Evolutionary conservation across 2,888 invertebrate genomes (phyloP), one percentile per base, ranked within the genome.

Genomic region (Chrysodeixis includens): DNA sequence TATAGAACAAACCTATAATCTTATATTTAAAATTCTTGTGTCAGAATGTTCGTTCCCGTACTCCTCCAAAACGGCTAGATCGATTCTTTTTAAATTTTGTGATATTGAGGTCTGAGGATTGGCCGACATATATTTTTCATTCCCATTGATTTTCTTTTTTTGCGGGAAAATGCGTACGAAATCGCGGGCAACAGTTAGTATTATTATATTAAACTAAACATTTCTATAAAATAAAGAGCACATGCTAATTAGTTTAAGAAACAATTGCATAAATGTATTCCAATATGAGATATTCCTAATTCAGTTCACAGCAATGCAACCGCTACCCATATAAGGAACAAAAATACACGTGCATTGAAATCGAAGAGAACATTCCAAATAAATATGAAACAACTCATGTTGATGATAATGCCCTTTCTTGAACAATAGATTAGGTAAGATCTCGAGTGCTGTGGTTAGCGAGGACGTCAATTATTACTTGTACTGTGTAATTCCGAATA

Each of bases 301-400:
- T 40, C 6, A 40, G 40, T 6, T 40, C n/a, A 40, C n/a, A 40
- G 7, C 40, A 40, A 40, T 40, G 40, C 40, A 40, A 40, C 40
- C n/a, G 14, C 5, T 14, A n/a, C 4, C 40, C 40, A 40, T 40
- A 6, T 40, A 40, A 40, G 40, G 40, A 40, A 40, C 40, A 40
- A n/a, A 35, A n/a, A 40, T 40, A n/a, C 40, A 40, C 40, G n/a
- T 40, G 40, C 40, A 40, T 40, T n/a, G 40, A 40, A 40, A 40
- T 40, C n/a, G 1, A 9, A n/a, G 40, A n/a, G 40, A 40, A 40
- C n/a, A n/a, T 18, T 58, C 62, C 55, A 74, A 71, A 81, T 78
- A 69, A 74, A 66, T 67, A 74, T 68, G 81, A 82, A 83, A 82
- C 65, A 75, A 76, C 46, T 67, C 71, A 73, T 62, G 56, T 70